phyloP scores from a whole-genome alignment of 2,113 vertebrate species.

The Ciconia boyciana region DNA sequence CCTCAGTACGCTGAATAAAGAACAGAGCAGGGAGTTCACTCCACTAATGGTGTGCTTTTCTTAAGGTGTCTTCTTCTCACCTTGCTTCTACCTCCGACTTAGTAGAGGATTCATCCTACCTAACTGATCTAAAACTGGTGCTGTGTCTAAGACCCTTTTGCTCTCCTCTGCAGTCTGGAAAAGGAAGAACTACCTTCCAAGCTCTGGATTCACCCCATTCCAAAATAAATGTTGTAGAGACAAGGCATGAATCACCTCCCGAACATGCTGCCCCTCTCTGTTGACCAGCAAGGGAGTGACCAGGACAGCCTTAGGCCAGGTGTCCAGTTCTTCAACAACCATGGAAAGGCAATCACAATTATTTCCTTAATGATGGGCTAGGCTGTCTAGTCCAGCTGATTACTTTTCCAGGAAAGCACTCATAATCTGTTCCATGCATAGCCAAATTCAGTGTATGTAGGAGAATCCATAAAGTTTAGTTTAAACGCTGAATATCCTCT shows the following conservation, averaged over 20 bases:
- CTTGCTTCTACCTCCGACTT: not conserved
- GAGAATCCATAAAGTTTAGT: not conserved
- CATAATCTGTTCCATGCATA: not conserved
- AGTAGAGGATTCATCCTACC: not conserved
- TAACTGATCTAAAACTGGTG: not conserved
- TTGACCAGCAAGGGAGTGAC: not conserved
- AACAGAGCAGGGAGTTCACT: not conserved
- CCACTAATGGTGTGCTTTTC: not conserved
- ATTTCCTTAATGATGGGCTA: not conserved
- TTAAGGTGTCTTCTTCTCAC: not conserved
- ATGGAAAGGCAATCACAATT: not conserved
- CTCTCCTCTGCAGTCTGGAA: not conserved
- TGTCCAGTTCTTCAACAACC: not conserved
- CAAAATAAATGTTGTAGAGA: not conserved
- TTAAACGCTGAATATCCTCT: slow-evolving; percentile 27
- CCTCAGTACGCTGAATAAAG: not conserved
- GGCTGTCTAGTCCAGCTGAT: not conserved
- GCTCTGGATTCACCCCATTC: not conserved
- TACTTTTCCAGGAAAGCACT: not conserved
- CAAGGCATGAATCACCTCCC: not conserved
- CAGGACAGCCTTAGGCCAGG: not conserved
- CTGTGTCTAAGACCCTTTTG: not conserved
- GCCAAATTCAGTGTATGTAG: not conserved
- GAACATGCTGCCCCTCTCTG: not conserved
- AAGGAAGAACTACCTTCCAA: not conserved